Evolutionary conservation across 2,797 vertebrate species (phyloP), one percentile per base, ranked within the genome.

Genomic region (Clarias laeviceps): DNA sequence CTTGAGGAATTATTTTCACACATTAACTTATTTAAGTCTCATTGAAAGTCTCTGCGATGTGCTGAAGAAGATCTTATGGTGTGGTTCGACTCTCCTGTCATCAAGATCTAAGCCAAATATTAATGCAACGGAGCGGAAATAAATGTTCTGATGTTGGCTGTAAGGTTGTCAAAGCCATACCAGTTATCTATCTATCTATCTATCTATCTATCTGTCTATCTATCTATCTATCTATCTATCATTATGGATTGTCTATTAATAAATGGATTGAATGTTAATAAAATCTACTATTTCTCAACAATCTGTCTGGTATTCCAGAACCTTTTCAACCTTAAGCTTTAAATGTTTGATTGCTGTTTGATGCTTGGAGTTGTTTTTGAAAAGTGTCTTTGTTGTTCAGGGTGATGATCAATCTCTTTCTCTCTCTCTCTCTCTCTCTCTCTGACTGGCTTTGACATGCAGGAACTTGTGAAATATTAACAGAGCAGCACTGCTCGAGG

Each of bases 401-500:
- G 56, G 18, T 70, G 56, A 79, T 1, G 0, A 76, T 79, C 64
- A 34, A 56, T 27, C 5, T 37, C 34, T 37, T 14, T 29, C 29
- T 12, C 62, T 72, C 1, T 22, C 7, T 27, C 54, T 61, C 29
- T 69, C 81, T 82, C 9, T 32, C 15, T 70, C 29, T 40, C 11
- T 37, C 22, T 61, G 17, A 5, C 22, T 61, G 15, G 17, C 50
- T 61, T 32, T 57, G 74, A 34, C 29, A 1, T 59, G 74, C 59
- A 78, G 29, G 56, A 78, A 78, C 74, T 59, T 78, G 56, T 78
- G 54, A 78, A 78, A 78, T 78, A 59, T 78, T 78, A 78, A 24
- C 74, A 34, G 74, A 56, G 14, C 56, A 22, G 54, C 0, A 20
- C 29, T 57, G 73, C 73, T 57, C 1, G 17, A 76, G 73, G 54